Percentiles rank a stretch among this genome's conserved stretches.
phyloP scores from a whole-genome alignment of 2,113 vertebrate species.

The Marcusenius ussheri region DNA sequence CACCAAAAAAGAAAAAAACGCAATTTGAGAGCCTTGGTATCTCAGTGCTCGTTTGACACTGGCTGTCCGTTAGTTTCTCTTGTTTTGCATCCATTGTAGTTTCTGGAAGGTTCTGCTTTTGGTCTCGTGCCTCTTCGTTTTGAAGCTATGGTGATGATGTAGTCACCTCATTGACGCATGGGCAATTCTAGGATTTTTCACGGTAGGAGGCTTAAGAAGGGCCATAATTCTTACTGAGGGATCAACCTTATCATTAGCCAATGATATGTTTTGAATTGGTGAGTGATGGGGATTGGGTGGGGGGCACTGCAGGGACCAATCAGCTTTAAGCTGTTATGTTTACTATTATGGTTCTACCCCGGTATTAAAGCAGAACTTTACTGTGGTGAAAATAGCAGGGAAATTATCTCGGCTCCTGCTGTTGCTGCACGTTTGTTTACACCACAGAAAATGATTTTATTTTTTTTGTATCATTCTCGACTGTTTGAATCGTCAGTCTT shows the following conservation, averaged over 20 bases:
- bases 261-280: background rate
- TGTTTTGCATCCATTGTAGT: background rate
- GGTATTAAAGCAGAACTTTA: background rate
- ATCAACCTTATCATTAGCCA: background rate
- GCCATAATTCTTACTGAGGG: background rate
- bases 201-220: background rate
- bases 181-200: background rate
- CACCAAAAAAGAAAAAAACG: background rate
- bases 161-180: background rate
- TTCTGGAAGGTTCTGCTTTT: background rate
- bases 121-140: background rate
- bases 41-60: background rate
- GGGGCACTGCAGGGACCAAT: background rate
- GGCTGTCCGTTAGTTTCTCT: background rate
- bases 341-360: background rate
- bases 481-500: background rate
- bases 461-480: background rate
- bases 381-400: background rate
- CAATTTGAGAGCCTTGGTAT: background rate
- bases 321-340: background rate
- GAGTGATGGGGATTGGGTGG: background rate
- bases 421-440: background rate
- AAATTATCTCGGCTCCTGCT: background rate
- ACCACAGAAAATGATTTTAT: background rate
- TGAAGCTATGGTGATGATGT: background rate